Base-by-base conservation (phyloP, 2,888 invertebrate species). In the Hypomecis atomaria region DNA sequence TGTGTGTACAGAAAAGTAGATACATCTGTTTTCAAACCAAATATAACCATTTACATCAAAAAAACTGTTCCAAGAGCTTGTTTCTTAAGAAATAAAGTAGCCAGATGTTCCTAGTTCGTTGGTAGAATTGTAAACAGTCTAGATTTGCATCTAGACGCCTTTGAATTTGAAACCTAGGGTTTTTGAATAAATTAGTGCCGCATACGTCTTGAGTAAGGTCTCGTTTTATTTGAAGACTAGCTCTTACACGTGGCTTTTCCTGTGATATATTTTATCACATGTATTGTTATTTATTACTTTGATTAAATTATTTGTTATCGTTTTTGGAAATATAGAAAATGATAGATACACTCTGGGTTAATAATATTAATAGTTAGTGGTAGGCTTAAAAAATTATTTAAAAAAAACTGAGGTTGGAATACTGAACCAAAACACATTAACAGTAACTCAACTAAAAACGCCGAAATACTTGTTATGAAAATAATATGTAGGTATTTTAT, bases 81-180 rank as follows among this genome's bases (percentile, higher is more conserved):
- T 63, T 52, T 10, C 37, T 55, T 48, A 65, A 70, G 65, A 65
- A 65, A 69, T 54, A 62, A 59, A 63, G 62, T 52, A 43, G 50
- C 37, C 66, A 62, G 64, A 60, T 65, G 65, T 52, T 38, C 40
- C 13, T 13, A 9, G 6, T 60, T 62, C 52, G 36, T 55, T 48
- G 42, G 58, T 44, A 36, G 71, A 66, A 70, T 68, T 61, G 61
- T 74, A 73, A 74, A 71, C 71, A 73, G 67, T 59, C 58, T 61
- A 66, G 48, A 67, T 72, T 72, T 69, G 69, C 69, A 70, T 72
- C 62, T 67, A 65, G 66, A 64, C 71, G 71, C 70, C 63, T 62
- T 71, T 71, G 76, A 75, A 74, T 74, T 73, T 74, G 69, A 68
- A 71, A 71, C 66, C 62, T 69, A 65, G 70, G 65, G 58, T 63